Percentiles rank a stretch among this genome's conserved stretches.
These are phyloP conservation scores for Schlechtendalia chinensis DNA, from an alignment of 1,140 invertebrate genomes.

Conservation along the genomic window DNA sequence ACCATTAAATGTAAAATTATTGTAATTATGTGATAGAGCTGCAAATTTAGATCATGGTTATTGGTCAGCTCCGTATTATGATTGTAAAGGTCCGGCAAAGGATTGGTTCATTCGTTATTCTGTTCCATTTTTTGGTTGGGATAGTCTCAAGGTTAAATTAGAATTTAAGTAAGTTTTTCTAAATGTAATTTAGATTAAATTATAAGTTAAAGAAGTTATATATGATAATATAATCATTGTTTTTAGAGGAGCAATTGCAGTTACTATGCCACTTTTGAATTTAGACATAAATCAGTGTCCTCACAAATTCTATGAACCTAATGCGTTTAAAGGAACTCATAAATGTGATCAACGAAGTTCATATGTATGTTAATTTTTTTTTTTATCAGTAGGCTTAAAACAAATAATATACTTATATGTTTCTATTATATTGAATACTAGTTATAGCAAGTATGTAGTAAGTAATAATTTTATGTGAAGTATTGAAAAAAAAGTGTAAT, in stretches of 20 bases:
- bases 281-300: constrained; percentile 96
- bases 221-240: constrained; percentile 29
- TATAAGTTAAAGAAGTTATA: not conserved
- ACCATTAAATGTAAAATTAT: not conserved
- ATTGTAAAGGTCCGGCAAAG: constrained; percentile 87
- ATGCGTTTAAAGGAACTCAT: constrained; percentile 93
- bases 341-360: constrained; percentile 89
- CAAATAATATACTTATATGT: not conserved
- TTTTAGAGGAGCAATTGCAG: constrained; percentile 88
- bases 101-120: constrained; percentile 96
- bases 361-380: constrained; percentile 70
- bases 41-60: constrained; percentile 84
- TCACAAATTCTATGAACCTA: constrained; percentile 80
- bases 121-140: constrained; percentile 95
- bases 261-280: constrained; percentile 85
- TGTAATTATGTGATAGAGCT: constrained; percentile 60
- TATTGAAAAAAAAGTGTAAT: too few species aligned
- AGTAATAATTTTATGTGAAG: too few species aligned
- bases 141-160: constrained; percentile 82
- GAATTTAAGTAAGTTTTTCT: constrained; percentile 86
- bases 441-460: too few species aligned
- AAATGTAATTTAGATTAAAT: not conserved
- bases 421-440: too few species aligned
- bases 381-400: not conserved
- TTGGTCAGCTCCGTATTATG: constrained; percentile 91